These are phyloP conservation scores for Phyllotreta cruciferae DNA, from an alignment of 2,888 invertebrate species.

Conservation along the genomic window DNA sequence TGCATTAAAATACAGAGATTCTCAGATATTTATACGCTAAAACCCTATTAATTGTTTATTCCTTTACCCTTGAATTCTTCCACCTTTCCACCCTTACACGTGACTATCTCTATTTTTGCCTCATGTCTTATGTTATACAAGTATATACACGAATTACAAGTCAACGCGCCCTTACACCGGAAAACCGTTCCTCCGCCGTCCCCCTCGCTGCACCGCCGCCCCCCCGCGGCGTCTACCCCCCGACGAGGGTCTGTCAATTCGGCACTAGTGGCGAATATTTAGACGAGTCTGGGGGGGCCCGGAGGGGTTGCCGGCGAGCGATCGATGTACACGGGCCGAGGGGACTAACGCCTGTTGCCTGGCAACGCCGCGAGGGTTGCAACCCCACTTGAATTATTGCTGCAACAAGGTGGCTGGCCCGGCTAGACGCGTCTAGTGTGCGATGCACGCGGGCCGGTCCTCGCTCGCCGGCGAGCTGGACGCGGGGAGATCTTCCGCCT, in stretches of 20 bases:
- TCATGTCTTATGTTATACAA: no score
- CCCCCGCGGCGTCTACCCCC: neutral
- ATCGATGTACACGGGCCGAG: conserved; percentile 58
- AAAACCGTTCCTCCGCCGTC: no score
- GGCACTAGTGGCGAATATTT: conserved; percentile 57
- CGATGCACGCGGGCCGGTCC: conserved; percentile 14
- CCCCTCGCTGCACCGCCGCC: neutral
- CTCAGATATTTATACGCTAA: no score
- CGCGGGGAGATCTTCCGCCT: no score
- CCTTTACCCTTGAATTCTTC: no score
- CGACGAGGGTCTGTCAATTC: conserved; percentile 53
- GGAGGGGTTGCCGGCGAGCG: conserved; percentile 62
- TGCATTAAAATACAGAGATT: no score
- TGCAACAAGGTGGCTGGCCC: conserved; percentile 56
- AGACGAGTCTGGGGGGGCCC: conserved; percentile 58
- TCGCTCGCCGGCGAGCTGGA: no score
- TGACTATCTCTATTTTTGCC: no score
- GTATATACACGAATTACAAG: no score
- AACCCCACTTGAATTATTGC: conserved; percentile 63
- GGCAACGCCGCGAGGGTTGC: conserved; percentile 61
- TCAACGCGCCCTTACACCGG: no score
- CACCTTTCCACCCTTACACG: no score
- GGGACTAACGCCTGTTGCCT: conserved; percentile 60
- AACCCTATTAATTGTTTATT: no score
- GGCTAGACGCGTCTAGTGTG: conserved; percentile 38